A percentile compares a stretch with the other conserved stretches of the same genome.
Evolutionary conservation across 2,113 vertebrate species (phyloP).

Genomic region (Campylomormyrus tamandua): DNA sequence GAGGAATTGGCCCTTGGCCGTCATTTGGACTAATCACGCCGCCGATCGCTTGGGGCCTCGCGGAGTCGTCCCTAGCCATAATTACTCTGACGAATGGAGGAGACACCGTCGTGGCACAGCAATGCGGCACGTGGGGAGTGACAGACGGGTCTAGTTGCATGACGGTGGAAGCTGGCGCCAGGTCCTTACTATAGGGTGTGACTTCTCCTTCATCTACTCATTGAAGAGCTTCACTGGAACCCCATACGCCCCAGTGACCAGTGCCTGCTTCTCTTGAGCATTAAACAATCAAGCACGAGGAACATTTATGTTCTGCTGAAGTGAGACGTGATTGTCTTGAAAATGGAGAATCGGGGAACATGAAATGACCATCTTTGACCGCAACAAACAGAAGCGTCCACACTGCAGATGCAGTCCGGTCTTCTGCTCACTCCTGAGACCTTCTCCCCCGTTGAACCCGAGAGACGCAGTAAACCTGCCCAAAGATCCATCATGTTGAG

Average conservation of each 20-base stretch:
- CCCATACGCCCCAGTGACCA: not conserved
- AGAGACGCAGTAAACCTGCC: not conserved
- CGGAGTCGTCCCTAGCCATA: not conserved
- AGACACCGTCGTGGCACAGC: not conserved
- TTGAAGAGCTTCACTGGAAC: not conserved
- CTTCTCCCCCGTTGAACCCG: not conserved
- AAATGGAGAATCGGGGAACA: not conserved
- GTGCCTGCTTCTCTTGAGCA: not conserved
- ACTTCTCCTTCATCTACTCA: not conserved
- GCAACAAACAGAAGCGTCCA: not conserved
- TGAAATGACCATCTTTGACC: not conserved
- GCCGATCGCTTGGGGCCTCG: not conserved
- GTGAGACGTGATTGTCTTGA: not conserved
- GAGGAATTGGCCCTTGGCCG: slow-evolving; percentile 1
- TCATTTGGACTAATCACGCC: slow-evolving; percentile 9
- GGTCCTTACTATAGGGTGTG: not conserved
- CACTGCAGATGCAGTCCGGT: not conserved
- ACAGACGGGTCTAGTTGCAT: not conserved
- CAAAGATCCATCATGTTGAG: not conserved
- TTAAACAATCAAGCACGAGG: not conserved
- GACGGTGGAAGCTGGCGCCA: not conserved
- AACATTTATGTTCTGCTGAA: not conserved
- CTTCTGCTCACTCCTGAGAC: not conserved
- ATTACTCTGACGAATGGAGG: slow-evolving; percentile 16
- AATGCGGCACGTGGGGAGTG: not conserved